These are phyloP conservation scores for Austrolebias charrua DNA, from an alignment of 2,797 vertebrate species.

Conservation along the genomic window DNA sequence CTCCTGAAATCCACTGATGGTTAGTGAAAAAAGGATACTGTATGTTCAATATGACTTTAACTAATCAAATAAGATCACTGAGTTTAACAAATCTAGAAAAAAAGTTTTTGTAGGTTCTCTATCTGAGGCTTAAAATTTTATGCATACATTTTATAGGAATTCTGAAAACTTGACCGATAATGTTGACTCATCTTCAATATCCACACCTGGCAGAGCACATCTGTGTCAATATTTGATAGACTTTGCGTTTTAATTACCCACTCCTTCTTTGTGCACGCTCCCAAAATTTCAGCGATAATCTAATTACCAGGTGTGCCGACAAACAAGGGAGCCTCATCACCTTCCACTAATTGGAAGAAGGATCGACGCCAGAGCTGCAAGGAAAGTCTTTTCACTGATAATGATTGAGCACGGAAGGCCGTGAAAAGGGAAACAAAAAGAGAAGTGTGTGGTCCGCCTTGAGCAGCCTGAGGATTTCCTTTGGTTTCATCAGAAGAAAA, in stretches of 20 bases:
- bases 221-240: constrained; percentile 76
- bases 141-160: neutral
- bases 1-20: constrained; percentile 23
- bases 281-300: constrained; percentile 78
- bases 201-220: constrained; percentile 64
- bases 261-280: constrained; percentile 69
- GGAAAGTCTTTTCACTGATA: constrained; percentile 66
- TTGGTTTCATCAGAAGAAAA: constrained; percentile 76
- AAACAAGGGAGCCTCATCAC: constrained; percentile 75
- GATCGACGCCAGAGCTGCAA: constrained; percentile 60
- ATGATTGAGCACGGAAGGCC: constrained; percentile 62
- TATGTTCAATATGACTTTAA: constrained; percentile 33
- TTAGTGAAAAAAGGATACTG: neutral
- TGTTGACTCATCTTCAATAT: constrained; percentile 61
- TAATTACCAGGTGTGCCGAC: constrained; percentile 73
- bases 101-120: constrained; percentile 17
- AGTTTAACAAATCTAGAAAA: neutral
- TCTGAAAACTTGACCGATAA: constrained; percentile 28
- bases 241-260: constrained; percentile 72
- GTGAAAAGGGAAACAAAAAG: constrained; percentile 7
- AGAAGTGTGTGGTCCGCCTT: constrained; percentile 64
- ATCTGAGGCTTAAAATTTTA: constrained; percentile 17
- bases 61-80: constrained; percentile 26
- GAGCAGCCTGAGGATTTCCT: constrained; percentile 72
- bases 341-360: constrained; percentile 72